Percentiles rank a stretch among this genome's conserved stretches.
These are phyloP conservation scores for Crioceris asparagi DNA, from an alignment of 2,888 invertebrate genomes.

Conservation along the genomic window DNA sequence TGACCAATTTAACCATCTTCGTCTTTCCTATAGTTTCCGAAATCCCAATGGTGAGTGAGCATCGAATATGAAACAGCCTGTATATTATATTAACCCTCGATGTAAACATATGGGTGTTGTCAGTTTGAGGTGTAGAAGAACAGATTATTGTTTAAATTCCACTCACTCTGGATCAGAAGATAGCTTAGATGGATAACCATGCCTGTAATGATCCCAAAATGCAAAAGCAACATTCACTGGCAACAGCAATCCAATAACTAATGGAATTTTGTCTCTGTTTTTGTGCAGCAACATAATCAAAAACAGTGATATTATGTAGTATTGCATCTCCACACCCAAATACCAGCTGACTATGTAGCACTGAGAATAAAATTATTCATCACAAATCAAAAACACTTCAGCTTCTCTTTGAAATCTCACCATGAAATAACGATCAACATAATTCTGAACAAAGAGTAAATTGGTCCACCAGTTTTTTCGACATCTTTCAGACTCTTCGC, in stretches of 20 bases:
- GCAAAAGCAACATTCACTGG: slow-evolving; percentile 17
- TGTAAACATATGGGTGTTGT: too few species aligned
- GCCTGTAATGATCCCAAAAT: slow-evolving; percentile 20
- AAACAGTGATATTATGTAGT: slow-evolving; percentile 25
- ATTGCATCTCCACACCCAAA: slow-evolving; percentile 30
- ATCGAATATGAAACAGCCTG: too few species aligned
- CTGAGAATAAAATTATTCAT: slow-evolving; percentile 21
- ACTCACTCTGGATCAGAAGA: slow-evolving; percentile 25
- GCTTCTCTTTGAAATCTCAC: slow-evolving; percentile 20
- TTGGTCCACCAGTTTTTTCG: slow-evolving; percentile 29
- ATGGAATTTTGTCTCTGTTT: slow-evolving; percentile 10
- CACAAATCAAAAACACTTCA: too few species aligned
- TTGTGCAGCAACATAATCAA: slow-evolving; percentile 14
- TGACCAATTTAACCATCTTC: too few species aligned
- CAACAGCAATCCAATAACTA: slow-evolving; percentile 16
- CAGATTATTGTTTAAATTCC: too few species aligned
- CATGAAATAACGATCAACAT: slow-evolving; percentile 23
- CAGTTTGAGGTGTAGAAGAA: too few species aligned
- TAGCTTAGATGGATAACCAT: slow-evolving; percentile 19
- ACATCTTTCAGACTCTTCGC: slow-evolving; percentile 23
- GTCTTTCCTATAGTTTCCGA: too few species aligned
- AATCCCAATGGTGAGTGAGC: too few species aligned
- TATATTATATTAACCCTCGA: too few species aligned
- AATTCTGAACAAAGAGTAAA: slow-evolving; percentile 27
- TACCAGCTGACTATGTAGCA: slow-evolving; percentile 33